These are phyloP conservation scores for Eretmochelys imbricata DNA, from an alignment of 2,113 vertebrate species.

Conservation along the genomic window DNA sequence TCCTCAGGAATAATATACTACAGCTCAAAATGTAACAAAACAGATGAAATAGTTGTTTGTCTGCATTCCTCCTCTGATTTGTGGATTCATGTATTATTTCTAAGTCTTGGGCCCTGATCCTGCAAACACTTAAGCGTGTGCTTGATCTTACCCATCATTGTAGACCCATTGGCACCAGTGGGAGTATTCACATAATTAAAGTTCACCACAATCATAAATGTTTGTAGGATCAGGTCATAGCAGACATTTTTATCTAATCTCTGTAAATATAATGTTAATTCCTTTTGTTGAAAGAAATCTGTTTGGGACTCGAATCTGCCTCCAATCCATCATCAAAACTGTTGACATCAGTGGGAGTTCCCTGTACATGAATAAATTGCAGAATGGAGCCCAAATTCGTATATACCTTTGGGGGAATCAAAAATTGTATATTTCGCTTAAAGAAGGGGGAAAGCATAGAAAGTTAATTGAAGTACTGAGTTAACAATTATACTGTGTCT, in stretches of 20 bases:
- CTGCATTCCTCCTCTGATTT: not conserved
- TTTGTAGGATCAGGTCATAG: constrained; percentile 32
- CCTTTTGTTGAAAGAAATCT: constrained; percentile 34
- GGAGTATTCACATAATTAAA: constrained; percentile 27
- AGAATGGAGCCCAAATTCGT: not conserved
- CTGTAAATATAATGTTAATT: constrained; percentile 55
- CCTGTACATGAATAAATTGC: not conserved
- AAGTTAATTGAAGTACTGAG: not conserved
- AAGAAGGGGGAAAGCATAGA: not conserved
- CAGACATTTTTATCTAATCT: constrained; percentile 10
- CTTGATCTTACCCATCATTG: constrained; percentile 11
- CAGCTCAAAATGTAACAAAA: not conserved
- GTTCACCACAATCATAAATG: not conserved
- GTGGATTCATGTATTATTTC: not conserved
- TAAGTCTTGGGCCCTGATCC: constrained; percentile 2
- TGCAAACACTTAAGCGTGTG: not conserved
- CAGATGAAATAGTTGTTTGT: not conserved
- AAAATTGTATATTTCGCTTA: not conserved
- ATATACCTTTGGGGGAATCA: not conserved
- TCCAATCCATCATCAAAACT: not conserved
- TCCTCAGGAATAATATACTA: not conserved
- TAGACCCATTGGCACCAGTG: not conserved
- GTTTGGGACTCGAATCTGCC: constrained; percentile 12
- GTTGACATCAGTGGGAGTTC: constrained; percentile 1
- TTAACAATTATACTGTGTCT: not conserved